Base-by-base conservation (phyloP, 2,888 invertebrate genomes). In the Plebejus argus region DNA sequence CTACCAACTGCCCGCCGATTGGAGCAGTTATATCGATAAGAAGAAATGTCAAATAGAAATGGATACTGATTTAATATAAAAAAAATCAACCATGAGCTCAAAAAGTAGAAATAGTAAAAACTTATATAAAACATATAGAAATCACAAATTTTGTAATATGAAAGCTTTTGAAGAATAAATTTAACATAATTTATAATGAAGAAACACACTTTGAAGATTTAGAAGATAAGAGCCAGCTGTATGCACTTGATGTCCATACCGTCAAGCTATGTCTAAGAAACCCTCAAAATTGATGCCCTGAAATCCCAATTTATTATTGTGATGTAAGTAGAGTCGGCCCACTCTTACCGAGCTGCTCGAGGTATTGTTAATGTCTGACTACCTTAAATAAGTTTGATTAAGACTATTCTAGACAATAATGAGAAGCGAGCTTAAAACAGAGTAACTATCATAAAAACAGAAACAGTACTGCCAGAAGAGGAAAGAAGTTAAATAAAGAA, bases 321-420 rank as follows among this genome's bases (percentile, higher is more conserved):
- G 87, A 89, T 90, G 88, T 88, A 86, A 88, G 91, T 90, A 90
- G 86, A 87, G 86, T 88, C 87, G 89, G 91, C 91, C 91, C 93
- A 91, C 92, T 91, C 92, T 92, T 84, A 84, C 86, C 85, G 82
- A 82, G 83, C 85, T 84, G 85, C 85, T 92, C 93, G 92, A 93
- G 91, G 87, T 88, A 86, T 83, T 81, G 78, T 82, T 79, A 81
- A 79, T 81, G 81, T 75, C 39, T 66, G 85, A 87, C 88, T 88
- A 89, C 91, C 90, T 88, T 87, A 85, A n/a, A 86, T 83, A 88
- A 10, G 79, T 81, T 79, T 56, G 15, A 78, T 81, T 81, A 78
- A 81, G 80, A 71, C 70, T 76, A 77, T 76, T 70, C 49, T 39
- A 58, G 76, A 71, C 20, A 66, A 66, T 18, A 39, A 77, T 76